phyloP scores from a whole-genome alignment of 2,888 invertebrate species.

The Mesorhabditis belari region DNA sequence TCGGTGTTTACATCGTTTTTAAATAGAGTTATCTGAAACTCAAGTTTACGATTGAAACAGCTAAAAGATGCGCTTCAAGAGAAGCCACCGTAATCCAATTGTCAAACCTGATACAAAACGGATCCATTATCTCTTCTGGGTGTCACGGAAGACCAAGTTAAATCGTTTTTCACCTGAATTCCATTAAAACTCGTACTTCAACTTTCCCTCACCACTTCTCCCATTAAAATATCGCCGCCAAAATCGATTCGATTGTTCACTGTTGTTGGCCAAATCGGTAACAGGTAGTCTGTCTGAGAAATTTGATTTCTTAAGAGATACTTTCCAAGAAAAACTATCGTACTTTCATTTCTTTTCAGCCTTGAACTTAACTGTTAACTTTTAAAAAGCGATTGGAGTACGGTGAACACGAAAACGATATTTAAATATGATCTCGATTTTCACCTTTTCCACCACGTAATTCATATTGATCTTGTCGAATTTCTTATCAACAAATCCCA shows the following conservation, averaged over 20 bases:
- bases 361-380: no score
- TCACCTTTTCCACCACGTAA: constrained; percentile 11
- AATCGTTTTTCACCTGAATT: not conserved
- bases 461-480: constrained; percentile 28
- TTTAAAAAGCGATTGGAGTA: no score
- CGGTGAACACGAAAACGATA: no score
- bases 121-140: not conserved
- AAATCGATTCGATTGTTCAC: constrained; percentile 22
- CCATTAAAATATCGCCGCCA: constrained; percentile 12
- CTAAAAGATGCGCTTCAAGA: not conserved
- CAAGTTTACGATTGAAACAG: not conserved
- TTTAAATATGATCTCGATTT: no score
- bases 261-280: constrained; percentile 13
- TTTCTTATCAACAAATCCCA: not conserved
- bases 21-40: constrained; percentile 13
- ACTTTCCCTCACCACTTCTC: not conserved
- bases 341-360: no score
- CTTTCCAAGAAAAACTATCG: no score
- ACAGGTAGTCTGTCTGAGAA: not conserved
- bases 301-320: no score
- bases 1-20: constrained; percentile 23
- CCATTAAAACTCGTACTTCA: not conserved
- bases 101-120: not conserved
- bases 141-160: not conserved
- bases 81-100: not conserved